Evolutionary conservation across 2,888 invertebrate species (phyloP).

Genomic region (Agrilus mali): DNA sequence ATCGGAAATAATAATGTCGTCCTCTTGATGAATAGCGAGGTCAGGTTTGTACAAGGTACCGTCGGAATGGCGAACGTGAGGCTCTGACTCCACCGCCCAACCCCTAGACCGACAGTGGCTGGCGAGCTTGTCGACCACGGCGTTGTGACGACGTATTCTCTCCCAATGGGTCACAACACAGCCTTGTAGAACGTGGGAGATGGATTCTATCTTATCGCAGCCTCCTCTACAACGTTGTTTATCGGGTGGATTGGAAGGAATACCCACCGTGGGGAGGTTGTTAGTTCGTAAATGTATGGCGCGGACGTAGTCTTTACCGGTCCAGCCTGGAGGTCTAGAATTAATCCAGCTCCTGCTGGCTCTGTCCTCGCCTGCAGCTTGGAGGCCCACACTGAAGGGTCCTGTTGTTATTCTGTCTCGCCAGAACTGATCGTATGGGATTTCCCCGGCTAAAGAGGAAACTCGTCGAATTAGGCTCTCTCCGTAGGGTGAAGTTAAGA

Average conservation of each 20-base stretch:
- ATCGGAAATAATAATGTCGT: slow-evolving; percentile 4
- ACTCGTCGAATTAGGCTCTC: neutral
- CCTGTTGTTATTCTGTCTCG: neutral
- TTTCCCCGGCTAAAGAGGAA: neutral
- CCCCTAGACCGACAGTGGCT: slow-evolving; percentile 4
- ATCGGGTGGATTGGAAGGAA: slow-evolving; percentile 7
- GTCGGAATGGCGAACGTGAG: slow-evolving; percentile 11
- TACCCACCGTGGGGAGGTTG: slow-evolving; percentile 8
- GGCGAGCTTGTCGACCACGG: slow-evolving; percentile 12
- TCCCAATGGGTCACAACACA: slow-evolving; percentile 8
- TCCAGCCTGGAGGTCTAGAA: slow-evolving; percentile 10
- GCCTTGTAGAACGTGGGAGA: slow-evolving; percentile 11
- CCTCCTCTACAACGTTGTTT: slow-evolving; percentile 7
- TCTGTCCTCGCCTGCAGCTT: slow-evolving; percentile 5
- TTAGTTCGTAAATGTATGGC: slow-evolving; percentile 8
- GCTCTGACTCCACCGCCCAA: slow-evolving; percentile 13
- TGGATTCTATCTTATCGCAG: slow-evolving; percentile 6
- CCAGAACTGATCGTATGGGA: neutral
- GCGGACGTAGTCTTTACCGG: slow-evolving; percentile 9
- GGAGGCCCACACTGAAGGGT: slow-evolving; percentile 6
- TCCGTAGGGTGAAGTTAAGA: neutral
- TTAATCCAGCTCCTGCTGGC: slow-evolving; percentile 5
- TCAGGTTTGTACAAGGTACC: slow-evolving; percentile 16
- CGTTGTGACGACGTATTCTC: slow-evolving; percentile 12
- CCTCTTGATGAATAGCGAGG: slow-evolving; percentile 6